Evolutionary conservation across 1,140 invertebrate species (phyloP).

Genomic region (Mizuhopecten yessoensis): DNA sequence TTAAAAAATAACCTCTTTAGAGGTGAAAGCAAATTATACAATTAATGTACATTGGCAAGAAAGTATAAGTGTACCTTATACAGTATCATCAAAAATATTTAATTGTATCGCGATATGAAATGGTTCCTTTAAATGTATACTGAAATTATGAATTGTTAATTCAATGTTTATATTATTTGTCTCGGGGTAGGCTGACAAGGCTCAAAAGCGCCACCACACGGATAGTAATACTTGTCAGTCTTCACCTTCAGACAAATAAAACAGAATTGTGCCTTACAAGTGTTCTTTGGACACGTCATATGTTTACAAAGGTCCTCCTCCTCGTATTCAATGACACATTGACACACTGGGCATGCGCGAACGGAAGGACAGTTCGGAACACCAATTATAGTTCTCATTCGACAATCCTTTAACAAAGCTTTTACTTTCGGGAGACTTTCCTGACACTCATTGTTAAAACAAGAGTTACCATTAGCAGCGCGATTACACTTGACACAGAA

Average conservation of each 20-base stretch:
- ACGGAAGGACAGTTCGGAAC: constrained; percentile 36
- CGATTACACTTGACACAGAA: neutral
- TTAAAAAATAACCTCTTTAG: too few species aligned
- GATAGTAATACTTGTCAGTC: neutral
- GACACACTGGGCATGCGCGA: neutral
- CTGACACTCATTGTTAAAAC: neutral
- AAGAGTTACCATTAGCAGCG: neutral
- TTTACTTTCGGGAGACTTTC: neutral
- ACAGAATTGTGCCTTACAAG: neutral
- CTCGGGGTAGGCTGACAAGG: neutral
- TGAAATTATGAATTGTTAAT: too few species aligned
- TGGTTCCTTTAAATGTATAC: too few species aligned
- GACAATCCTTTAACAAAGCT: neutral
- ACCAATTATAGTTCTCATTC: neutral
- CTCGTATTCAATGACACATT: neutral
- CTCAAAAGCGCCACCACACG: neutral
- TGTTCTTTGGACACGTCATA: neutral
- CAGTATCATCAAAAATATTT: too few species aligned
- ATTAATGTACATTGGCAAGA: too few species aligned
- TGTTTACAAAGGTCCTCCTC: neutral
- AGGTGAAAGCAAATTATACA: too few species aligned
- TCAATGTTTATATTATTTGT: too few species aligned
- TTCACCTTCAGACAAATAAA: constrained; percentile 16
- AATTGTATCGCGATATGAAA: too few species aligned
- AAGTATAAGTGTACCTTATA: too few species aligned